Evolutionary conservation across 2,888 invertebrate genomes (phyloP), one percentile per base, ranked within the genome.

Genomic region (Napeogenes sylphis): DNA sequence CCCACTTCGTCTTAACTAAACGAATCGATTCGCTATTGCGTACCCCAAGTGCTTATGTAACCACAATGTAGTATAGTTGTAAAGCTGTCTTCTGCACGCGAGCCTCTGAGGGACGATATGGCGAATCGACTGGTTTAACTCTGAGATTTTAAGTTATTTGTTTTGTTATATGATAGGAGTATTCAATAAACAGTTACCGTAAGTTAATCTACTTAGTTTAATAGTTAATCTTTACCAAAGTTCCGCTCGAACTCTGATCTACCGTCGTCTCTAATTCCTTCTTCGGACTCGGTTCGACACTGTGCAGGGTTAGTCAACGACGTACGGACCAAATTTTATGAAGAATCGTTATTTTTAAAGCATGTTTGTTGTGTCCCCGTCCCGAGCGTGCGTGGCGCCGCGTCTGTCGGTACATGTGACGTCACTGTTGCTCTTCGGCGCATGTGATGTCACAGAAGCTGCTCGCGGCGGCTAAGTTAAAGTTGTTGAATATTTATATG

Each of bases 181-280:
- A 81, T 83, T 82, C 76, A 76, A 80, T 83, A 79, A 75, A 81
- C 88, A 88, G 89, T 90, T 88, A 89, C 89, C 89, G 83, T 88
- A 88, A 86, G 82, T 84, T 85, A 85, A 85, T 82, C 77, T 81
- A 81, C 75, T 81, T 87, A 87, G 87, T 84, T 79, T 83, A 81
- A 82, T 87, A 90, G 85, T 83, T 78, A 87, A 85, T 83, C 79
- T 83, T 85, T 84, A 87, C 87, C 88, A 87, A 88, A 89, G 87
- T 82, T 81, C 83, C 81, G 82, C 81, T 82, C 73, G 80, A 79
- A 77, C 74, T 81, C 78, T 77, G 82, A 78, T 78, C 78, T 79
- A 73, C 74, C 77, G 78, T 79, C 78, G 82, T 81, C 74, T 82
- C 78, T 77, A 75, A 81, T 78, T 77, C 78, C 76, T 77, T 77